Evolutionary conservation across 2,113 vertebrate species (phyloP), one percentile per base, ranked within the genome.

Genomic region (Pao palembangensis): DNA sequence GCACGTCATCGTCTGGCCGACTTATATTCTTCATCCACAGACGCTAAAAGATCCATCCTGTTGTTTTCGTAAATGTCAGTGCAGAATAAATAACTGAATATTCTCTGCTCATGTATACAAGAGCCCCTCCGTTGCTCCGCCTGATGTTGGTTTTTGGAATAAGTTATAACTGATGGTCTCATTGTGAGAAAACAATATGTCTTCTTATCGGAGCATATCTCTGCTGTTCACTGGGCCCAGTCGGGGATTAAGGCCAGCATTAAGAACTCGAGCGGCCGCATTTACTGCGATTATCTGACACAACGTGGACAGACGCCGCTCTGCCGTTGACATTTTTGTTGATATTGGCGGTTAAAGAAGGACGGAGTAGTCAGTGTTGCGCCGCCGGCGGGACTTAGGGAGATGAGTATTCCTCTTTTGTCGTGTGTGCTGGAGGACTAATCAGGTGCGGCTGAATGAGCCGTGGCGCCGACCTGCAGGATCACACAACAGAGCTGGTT

Each of bases 251-350:
- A 56, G 51, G 64, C 44, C 70, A 70, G 75, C 55, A 63, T 82
- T 82, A 79, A 65, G 71, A 79, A 86, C 78, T 77, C 70, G 77
- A 75, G 70, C 76, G 76, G 69, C 58, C 55, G 53, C 50, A 61
- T 75, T 80, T 79, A 64, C 72, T 79, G 66, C 79, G 73, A 85
- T 80, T 73, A 75, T 81, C 49, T 80, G 69, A 74, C 82, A 82
- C 61, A 21, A 68, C 78, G 75, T 70, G 80, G 75, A 85, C 85
- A 76, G 78, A 76, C 57, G 51, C 70, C 31, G 10, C 8, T 38
- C 62, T 76, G 43, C 73, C 66, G 78, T 74, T 87, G 87, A 90
- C 88, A 90, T 90, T 88, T 90, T 81, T 89, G 75, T 87, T 84
- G 64, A 88, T 88, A 87, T 79, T 86, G 81, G 66, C 83, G 80